phyloP scores from a whole-genome alignment of 2,113 vertebrate genomes.

The Mesembrinibis cayennensis region DNA sequence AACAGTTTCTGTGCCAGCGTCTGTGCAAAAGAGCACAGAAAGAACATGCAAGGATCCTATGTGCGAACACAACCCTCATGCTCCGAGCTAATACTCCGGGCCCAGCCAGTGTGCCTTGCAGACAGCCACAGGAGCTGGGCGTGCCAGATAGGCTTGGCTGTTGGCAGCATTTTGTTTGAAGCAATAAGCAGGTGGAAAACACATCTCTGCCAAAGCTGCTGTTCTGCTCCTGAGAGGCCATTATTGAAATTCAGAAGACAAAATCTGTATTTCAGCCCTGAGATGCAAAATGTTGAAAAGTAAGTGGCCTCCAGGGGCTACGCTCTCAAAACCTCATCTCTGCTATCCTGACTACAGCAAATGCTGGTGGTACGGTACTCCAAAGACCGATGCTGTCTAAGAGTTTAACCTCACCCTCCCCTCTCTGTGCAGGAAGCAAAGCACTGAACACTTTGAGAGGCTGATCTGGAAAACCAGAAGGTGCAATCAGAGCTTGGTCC shows the following conservation, averaged over 20 bases:
- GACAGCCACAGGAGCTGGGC: background rate
- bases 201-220: background rate
- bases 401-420: background rate
- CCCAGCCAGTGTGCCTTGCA: background rate
- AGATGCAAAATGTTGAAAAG: background rate
- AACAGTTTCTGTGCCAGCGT: background rate
- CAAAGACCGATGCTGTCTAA: background rate
- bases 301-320: background rate
- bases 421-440: background rate
- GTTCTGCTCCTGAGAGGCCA: background rate
- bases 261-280: background rate
- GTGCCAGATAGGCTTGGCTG: background rate
- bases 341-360: background rate
- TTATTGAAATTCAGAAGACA: background rate
- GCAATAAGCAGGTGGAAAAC: background rate
- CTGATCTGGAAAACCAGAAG: background rate
- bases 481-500: background rate
- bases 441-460: background rate
- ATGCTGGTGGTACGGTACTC: background rate
- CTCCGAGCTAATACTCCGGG: fast-evolving
- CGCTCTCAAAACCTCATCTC: background rate
- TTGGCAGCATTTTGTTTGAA: background rate
- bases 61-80: fast-evolving
- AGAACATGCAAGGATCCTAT: background rate
- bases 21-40: background rate